Evolutionary conservation across 2,113 vertebrate species (phyloP).

Genomic region (Heterotilapia buettikoferi): DNA sequence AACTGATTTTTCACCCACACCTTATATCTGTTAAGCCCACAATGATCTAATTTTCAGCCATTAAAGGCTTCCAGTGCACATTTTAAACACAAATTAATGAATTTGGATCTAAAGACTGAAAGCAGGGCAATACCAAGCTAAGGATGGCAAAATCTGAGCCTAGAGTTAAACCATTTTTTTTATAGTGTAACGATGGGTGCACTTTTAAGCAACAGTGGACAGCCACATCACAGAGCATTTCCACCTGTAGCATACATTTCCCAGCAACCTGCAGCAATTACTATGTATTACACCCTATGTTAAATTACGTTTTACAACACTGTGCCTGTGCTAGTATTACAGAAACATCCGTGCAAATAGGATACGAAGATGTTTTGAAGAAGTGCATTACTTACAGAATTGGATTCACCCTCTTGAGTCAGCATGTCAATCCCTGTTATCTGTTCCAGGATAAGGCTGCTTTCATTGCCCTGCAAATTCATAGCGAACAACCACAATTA

Average conservation of each 20-base stretch:
- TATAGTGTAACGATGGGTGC: not conserved
- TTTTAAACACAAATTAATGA: not conserved
- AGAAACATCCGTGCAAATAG: not conserved
- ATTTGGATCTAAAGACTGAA: not conserved
- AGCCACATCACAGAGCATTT: not conserved
- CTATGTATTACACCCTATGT: fast-evolving
- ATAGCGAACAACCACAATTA: not conserved
- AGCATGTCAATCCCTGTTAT: conserved; percentile 55
- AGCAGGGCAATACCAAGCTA: fast-evolving
- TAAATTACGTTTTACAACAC: not conserved
- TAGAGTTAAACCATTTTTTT: not conserved
- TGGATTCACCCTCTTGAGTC: conserved; percentile 39
- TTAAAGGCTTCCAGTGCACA: not conserved
- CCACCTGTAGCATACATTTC: fast-evolving
- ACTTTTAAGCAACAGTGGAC: not conserved
- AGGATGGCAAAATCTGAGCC: not conserved
- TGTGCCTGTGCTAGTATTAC: not conserved
- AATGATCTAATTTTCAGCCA: not conserved
- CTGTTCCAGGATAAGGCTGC: conserved; percentile 56
- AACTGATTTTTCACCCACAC: fast-evolving
- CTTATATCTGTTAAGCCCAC: not conserved
- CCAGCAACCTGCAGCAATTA: not conserved
- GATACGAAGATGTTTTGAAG: not conserved
- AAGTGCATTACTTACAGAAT: conserved; percentile 34
- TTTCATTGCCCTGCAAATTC: conserved; percentile 35